Evolutionary conservation across 2,113 vertebrate genomes (phyloP).

Genomic region (Mellivora capensis): DNA sequence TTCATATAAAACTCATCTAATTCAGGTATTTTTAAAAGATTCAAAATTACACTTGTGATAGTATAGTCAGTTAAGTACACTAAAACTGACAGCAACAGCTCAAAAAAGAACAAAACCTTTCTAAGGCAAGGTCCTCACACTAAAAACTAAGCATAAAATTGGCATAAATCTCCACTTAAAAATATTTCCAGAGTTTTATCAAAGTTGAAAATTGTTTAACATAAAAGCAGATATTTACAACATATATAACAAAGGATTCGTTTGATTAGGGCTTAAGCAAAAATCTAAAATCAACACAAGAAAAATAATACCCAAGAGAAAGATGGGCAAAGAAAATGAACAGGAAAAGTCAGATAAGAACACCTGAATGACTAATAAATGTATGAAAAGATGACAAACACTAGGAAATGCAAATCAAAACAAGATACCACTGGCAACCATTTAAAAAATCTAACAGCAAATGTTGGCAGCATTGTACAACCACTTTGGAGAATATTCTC

Average conservation of each 20-base stretch:
- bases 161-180: not conserved
- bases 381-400: not conserved
- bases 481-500: not conserved
- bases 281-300: not conserved
- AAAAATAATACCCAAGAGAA: not conserved
- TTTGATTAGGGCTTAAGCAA: not conserved
- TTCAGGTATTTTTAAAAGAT: not conserved
- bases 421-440: not conserved
- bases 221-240: not conserved
- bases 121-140: not conserved
- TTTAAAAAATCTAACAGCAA: conserved; percentile 1
- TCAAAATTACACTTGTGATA: not conserved
- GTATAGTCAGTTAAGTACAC: not conserved
- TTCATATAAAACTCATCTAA: not conserved
- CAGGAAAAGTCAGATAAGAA: conserved; percentile 19
- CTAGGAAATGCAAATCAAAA: conserved; percentile 1
- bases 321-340: not conserved
- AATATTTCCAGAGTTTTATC: not conserved
- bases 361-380: not conserved
- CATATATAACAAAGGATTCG: not conserved
- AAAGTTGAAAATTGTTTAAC: not conserved
- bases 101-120: not conserved
- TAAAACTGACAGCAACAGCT: not conserved
- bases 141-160: not conserved
- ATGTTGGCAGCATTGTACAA: not conserved